Evolutionary conservation across 2,888 invertebrate genomes (phyloP).

Genomic region (Ceriagrion tenellum): DNA sequence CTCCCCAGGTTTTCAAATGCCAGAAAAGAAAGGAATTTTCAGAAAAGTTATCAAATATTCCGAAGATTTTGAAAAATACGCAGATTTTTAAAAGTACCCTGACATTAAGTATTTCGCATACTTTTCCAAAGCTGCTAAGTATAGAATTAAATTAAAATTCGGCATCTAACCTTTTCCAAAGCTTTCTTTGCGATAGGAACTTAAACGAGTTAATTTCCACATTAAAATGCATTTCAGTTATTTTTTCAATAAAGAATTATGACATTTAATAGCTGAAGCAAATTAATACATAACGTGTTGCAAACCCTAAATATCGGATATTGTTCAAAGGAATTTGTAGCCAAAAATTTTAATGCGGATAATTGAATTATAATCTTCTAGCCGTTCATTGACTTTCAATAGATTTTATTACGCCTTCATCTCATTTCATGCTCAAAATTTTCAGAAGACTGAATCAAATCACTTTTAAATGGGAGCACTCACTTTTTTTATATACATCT

Average conservation of each 20-base stretch:
- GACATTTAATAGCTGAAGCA: neutral
- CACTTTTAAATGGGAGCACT: too few relatives aligned
- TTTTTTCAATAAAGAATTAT: neutral
- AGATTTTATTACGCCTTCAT: too few relatives aligned
- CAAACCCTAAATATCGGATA: too few relatives aligned
- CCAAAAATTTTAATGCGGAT: too few relatives aligned
- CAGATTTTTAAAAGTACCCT: neutral
- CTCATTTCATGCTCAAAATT: too few relatives aligned
- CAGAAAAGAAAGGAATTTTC: neutral
- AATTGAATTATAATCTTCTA: too few relatives aligned
- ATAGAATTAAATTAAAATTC: neutral
- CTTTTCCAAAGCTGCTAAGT: neutral
- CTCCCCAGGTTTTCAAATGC: neutral
- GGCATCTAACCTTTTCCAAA: neutral
- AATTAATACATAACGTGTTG: neutral
- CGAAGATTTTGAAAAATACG: neutral
- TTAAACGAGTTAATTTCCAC: neutral
- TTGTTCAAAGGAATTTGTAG: too few relatives aligned
- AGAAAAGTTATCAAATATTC: neutral
- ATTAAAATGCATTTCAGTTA: neutral
- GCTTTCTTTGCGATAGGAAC: neutral
- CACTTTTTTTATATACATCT: too few relatives aligned
- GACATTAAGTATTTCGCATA: neutral
- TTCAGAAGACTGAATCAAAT: too few relatives aligned
- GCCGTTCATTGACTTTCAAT: too few relatives aligned